Conservation (phyloP, 2,113 vertebrate genomes). For the Neodontobutis hainanensis region DNA sequence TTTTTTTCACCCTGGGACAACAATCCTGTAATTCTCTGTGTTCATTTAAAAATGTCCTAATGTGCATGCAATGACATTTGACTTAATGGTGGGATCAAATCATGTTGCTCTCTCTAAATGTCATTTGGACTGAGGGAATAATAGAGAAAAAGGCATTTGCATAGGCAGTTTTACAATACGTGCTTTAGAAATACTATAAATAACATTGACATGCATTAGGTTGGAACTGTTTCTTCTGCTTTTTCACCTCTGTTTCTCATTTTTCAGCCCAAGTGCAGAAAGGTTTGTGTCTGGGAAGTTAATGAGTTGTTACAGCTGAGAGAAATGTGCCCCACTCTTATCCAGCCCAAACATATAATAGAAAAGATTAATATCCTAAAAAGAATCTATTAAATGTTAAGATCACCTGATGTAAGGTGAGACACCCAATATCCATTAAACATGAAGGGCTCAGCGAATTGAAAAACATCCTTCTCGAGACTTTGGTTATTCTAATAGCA, state of each 20-base stretch:
- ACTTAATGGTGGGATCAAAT: slow-evolving; percentile 57
- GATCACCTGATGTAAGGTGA: slow-evolving; percentile 70
- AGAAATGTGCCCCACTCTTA: slow-evolving; percentile 58
- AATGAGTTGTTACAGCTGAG: slow-evolving; percentile 64
- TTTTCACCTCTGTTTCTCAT: slow-evolving; percentile 43
- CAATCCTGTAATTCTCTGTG: slow-evolving; percentile 35
- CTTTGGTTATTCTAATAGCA: slow-evolving; percentile 64
- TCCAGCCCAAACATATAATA: slow-evolving; percentile 63
- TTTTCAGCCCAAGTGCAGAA: slow-evolving; percentile 41
- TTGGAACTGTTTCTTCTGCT: slow-evolving; percentile 8
- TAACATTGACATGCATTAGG: slow-evolving; percentile 9
- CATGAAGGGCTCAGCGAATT: slow-evolving; percentile 50
- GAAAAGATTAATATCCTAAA: slow-evolving; percentile 72
- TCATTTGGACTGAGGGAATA: slow-evolving; percentile 54
- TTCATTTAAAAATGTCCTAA: slow-evolving; percentile 59
- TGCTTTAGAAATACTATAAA: slow-evolving; percentile 16
- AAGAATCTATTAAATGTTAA: slow-evolving; percentile 74
- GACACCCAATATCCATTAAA: slow-evolving; percentile 70
- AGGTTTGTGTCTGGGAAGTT: slow-evolving; percentile 65
- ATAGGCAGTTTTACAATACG: slow-evolving; percentile 39
- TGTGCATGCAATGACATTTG: slow-evolving; percentile 59
- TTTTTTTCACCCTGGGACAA: slow-evolving; percentile 22
- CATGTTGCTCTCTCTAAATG: slow-evolving; percentile 59
- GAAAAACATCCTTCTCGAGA: slow-evolving; percentile 63
- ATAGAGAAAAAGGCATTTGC: slow-evolving; percentile 40